Base-by-base conservation (phyloP, 2,113 vertebrate genomes). In the Protobothrops mucrosquamatus region DNA sequence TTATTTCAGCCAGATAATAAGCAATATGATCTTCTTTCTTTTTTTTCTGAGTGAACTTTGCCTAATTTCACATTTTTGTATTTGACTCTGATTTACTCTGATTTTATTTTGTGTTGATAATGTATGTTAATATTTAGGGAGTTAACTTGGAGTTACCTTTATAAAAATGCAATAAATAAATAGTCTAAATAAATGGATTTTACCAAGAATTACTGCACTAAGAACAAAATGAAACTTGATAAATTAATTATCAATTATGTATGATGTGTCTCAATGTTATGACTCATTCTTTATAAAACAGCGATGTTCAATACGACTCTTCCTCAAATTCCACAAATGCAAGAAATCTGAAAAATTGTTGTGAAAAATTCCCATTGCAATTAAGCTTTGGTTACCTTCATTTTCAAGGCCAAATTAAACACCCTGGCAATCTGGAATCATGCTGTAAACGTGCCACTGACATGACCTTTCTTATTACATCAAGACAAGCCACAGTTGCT, bases 401-500 rank as follows among this genome's bases (percentile, higher is more conserved):
- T 91, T 95, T 96, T 94, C 94, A 87, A 88, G 95, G 94, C 89
- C 52, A 55, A 93, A 94, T 94, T 94, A 94, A 94, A 95, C 85
- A 94, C 95, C 90, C 94, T 87, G 95, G 91, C 57, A 93, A 95
- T 81, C 34, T 81, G 74, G 34, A 81, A 81, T 93, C 69, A 94
- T 51, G 59, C 94, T 95, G 91, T 94, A 97, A 96, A 88, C 93
- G 89, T 97, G 93, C 64, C 93, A 85, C 93, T 88, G 93, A 89
- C 90, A 93, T 95, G 95, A 96, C 93, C 93, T 96, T 94, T 95
- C 92, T 94, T 95, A 95, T 94, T 95, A 94, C 55, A 90, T 91
- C 93, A 96, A 69, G 90, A 92, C 95, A 93, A 95, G 85, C 55
- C 54, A 92, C 0, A 95, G 89, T 43, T 85, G 55, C 92, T 96